phyloP scores from a whole-genome alignment of 2,113 vertebrate genomes.

The Columba janthina region DNA sequence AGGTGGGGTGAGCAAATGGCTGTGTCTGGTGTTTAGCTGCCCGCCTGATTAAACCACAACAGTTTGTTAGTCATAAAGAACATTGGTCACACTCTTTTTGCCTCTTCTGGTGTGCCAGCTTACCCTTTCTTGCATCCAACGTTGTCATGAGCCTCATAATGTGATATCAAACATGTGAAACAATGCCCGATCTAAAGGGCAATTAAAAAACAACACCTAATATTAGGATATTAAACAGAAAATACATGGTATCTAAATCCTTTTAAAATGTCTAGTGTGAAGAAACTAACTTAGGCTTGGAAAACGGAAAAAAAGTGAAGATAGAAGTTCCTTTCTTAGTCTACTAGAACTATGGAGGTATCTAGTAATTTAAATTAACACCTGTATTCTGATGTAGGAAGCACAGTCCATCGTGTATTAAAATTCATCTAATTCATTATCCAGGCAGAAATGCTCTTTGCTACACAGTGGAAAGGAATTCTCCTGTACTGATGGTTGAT shows the following conservation, averaged over 20 bases:
- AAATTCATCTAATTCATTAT: not conserved
- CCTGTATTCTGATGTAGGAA: not conserved
- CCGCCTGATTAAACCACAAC: too few species aligned
- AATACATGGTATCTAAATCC: not conserved
- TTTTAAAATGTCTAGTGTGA: not conserved
- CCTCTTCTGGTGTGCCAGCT: not conserved
- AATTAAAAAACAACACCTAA: not conserved
- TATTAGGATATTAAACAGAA: not conserved
- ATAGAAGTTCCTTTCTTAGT: not conserved
- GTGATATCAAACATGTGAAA: not conserved
- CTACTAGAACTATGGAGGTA: not conserved
- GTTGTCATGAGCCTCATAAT: not conserved
- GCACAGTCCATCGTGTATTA: not conserved
- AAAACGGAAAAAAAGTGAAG: not conserved
- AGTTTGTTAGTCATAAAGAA: not conserved
- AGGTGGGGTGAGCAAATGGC: too few species aligned
- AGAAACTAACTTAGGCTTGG: not conserved
- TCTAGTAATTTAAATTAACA: not conserved
- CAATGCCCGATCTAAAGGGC: not conserved
- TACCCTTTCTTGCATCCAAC: not conserved
- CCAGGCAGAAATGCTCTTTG: not conserved
- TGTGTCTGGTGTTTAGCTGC: too few species aligned
- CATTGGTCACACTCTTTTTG: not conserved
- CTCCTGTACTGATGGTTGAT: not conserved
- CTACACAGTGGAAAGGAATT: not conserved